Percentiles rank a stretch among this genome's conserved stretches.
Conservation (phyloP, 2,797 vertebrate genomes). For the Enteromius unitaeniatus region DNA sequence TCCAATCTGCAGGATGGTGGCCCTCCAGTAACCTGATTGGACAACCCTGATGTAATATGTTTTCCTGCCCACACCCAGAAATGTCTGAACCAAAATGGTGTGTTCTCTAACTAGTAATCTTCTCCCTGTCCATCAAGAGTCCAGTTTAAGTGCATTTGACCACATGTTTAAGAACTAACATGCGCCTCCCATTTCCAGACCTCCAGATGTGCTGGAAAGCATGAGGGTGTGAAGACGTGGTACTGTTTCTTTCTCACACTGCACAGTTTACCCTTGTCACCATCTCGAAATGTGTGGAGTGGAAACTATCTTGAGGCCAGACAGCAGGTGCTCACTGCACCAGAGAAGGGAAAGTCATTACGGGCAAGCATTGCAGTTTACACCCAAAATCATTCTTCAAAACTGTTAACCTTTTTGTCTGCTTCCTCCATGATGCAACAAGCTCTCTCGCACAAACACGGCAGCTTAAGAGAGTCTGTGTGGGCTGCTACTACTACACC, state of each 20-base stretch:
- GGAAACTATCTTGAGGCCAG: constrained; percentile 63
- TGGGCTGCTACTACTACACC: constrained; percentile 55
- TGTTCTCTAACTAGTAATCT: not conserved
- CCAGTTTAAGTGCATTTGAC: not conserved
- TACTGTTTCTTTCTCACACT: constrained; percentile 47
- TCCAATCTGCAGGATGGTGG: not conserved
- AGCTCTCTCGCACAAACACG: constrained; percentile 45
- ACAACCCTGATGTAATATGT: not conserved
- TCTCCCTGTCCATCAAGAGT: not conserved
- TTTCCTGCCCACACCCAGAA: not conserved
- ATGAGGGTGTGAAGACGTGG: constrained; percentile 25
- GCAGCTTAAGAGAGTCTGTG: constrained; percentile 61
- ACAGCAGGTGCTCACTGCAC: constrained; percentile 69
- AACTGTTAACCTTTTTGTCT: constrained; percentile 71
- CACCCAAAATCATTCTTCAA: constrained; percentile 66
- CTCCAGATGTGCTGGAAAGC: constrained; percentile 34
- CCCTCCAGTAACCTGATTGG: not conserved
- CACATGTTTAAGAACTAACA: constrained; percentile 34
- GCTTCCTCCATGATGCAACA: constrained; percentile 69
- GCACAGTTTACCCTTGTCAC: constrained; percentile 48
- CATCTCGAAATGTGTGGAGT: constrained; percentile 55
- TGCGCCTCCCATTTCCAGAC: constrained; percentile 14
- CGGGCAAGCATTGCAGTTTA: constrained; percentile 64
- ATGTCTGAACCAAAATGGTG: not conserved
- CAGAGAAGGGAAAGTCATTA: constrained; percentile 69